Evolutionary conservation across 2,797 vertebrate species (phyloP), one percentile per base, ranked within the genome.

Genomic region (Acridotheres tristis): DNA sequence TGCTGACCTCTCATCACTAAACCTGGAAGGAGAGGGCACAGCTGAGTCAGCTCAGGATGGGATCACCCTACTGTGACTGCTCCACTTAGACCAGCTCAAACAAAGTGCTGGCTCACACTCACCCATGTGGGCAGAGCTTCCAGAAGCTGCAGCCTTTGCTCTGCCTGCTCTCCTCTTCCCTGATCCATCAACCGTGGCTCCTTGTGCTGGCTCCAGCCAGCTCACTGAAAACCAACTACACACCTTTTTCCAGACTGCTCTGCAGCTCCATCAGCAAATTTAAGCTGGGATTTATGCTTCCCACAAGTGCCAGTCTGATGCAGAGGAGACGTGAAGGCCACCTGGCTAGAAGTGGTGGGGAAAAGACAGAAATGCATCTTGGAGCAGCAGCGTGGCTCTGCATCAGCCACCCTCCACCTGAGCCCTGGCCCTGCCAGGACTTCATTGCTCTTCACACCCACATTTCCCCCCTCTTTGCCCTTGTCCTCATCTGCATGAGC

Each of bases 201-300:
- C n/a, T 8, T 1, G 0, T 0, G 7, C 51, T 73, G 36, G 13
- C 45, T 92, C 18, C 48, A 68, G 23, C 18, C 34, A 85, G 18
- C 16, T 26, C 57, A 30, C 38, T 42, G 23, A 67, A 69, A 85
- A 73, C 5, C n/a, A 66, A 5, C 48, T 48, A 29, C 19, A 6
- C 5, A 4, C 26, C 38, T 61, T 91, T 73, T 71, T 36, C 76
- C 1, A 0, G 57, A 27, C 21, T 1, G 0, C 63, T 59, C 65
- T 85, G 53, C 63, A 89, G 51, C 53, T 87, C 21, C 32, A 25
- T 23, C 4, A 4, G 43, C 40, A 88, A 59, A n/a, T 63, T 84
- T 55, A 79, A 86, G 14, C 48, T 42, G 29, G 67, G 53, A 89
- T 82, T 92, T 73, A 40, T 55, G 38, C 30, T n/a, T 84, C n/a